Conservation (phyloP, 2,113 vertebrate species). For the Eulacestoma nigropectus region DNA sequence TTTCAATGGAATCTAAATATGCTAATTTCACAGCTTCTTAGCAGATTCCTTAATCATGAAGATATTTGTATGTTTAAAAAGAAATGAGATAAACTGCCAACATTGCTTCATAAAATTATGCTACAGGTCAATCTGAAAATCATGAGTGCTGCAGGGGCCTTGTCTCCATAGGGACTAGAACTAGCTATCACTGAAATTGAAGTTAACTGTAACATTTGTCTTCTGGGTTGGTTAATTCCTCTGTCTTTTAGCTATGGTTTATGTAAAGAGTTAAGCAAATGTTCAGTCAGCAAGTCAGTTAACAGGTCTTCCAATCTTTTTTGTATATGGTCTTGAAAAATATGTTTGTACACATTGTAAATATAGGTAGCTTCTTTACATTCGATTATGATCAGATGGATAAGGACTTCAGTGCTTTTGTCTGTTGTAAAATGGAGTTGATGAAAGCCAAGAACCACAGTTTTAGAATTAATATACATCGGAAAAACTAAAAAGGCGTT, state of each 20-base stretch:
- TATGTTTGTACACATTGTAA: background rate
- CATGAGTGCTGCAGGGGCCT: background rate
- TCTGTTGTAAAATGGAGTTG: background rate
- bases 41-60: constrained; percentile 34
- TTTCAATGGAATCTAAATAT: constrained; percentile 28
- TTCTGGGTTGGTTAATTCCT: background rate
- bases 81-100: background rate
- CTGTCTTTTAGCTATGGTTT: background rate
- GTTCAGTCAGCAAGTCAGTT: background rate
- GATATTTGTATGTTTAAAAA: constrained; percentile 40
- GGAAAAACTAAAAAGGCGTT: background rate
- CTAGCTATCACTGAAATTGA: background rate
- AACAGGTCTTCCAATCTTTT: background rate
- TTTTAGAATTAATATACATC: rapidly evolving
- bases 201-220: background rate
- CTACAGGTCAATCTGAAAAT: background rate
- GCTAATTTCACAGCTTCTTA: constrained; percentile 51
- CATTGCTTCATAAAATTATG: background rate
- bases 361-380: background rate
- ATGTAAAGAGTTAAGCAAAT: background rate
- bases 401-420: background rate
- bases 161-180: background rate
- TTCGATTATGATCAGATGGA: background rate
- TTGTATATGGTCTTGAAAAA: background rate
- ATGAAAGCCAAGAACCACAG: background rate